Conservation (phyloP, 1,140 invertebrate species). For the Pachypsylla venusta region DNA sequence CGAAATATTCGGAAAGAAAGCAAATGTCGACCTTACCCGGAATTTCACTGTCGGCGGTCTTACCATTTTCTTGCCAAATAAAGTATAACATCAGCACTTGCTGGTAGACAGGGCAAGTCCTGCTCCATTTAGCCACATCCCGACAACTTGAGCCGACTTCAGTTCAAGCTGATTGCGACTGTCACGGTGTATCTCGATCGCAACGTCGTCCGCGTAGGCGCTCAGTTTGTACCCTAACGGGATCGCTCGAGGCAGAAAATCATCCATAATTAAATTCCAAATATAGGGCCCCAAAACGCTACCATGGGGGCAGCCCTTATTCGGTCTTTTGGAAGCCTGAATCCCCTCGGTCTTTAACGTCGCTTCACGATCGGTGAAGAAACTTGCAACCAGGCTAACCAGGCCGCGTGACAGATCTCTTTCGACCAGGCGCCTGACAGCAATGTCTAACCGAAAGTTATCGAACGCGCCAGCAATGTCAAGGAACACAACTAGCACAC, state of each 20-base stretch:
- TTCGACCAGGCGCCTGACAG: background rate
- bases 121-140: background rate
- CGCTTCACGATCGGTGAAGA: background rate
- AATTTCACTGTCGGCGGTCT: background rate
- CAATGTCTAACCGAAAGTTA: background rate
- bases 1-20: background rate
- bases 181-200: background rate
- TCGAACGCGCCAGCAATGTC: background rate
- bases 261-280: background rate
- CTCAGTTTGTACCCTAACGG: background rate
- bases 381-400: background rate
- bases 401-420: background rate
- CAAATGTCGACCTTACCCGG: background rate
- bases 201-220: background rate
- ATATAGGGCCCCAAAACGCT: background rate
- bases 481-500: background rate
- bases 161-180: background rate
- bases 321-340: background rate
- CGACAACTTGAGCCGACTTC: background rate
- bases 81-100: background rate
- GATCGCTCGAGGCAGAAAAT: background rate
- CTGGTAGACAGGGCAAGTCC: background rate
- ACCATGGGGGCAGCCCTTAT: constrained; percentile 2
- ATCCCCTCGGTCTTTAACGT: too few relatives aligned
- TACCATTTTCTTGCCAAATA: background rate